Conservation (phyloP, 2,113 vertebrate species). For the Elephantulus edwardii region DNA sequence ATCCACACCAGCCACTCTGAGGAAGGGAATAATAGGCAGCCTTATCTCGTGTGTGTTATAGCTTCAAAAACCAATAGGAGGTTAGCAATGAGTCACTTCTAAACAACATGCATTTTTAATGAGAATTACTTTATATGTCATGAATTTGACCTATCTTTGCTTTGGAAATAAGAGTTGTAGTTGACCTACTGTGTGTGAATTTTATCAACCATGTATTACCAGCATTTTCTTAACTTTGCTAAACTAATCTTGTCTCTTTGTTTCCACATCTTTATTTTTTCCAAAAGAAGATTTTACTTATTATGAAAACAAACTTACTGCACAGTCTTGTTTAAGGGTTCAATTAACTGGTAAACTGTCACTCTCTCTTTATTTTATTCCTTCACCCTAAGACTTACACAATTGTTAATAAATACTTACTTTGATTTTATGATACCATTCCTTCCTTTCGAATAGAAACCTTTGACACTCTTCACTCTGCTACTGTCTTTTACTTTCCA, state of each 20-base stretch:
- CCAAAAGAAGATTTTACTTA: slow-evolving; percentile 33
- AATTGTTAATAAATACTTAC: not conserved
- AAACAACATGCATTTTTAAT: no score
- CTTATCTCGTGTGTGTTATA: no score
- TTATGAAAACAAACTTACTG: not conserved
- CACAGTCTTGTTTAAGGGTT: not conserved
- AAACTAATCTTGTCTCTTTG: not conserved
- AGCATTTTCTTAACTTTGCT: not conserved
- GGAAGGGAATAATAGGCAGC: no score
- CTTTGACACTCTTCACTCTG: not conserved
- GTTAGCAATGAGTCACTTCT: no score
- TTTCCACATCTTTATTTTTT: slow-evolving; percentile 7
- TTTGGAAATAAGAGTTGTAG: slow-evolving; percentile 23
- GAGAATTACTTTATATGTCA: no score
- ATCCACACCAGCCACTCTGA: no score
- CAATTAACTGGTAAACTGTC: not conserved
- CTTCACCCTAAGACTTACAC: not conserved
- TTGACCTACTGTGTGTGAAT: not conserved
- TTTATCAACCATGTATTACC: not conserved
- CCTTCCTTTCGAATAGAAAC: not conserved
- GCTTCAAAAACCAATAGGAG: no score
- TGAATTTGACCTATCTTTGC: slow-evolving; percentile 11
- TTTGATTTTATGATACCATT: not conserved
- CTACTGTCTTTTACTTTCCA: not conserved
- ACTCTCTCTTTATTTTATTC: not conserved